Evolutionary conservation across 1,140 invertebrate species (phyloP).

Genomic region (Meloidogyne floridensis): DNA sequence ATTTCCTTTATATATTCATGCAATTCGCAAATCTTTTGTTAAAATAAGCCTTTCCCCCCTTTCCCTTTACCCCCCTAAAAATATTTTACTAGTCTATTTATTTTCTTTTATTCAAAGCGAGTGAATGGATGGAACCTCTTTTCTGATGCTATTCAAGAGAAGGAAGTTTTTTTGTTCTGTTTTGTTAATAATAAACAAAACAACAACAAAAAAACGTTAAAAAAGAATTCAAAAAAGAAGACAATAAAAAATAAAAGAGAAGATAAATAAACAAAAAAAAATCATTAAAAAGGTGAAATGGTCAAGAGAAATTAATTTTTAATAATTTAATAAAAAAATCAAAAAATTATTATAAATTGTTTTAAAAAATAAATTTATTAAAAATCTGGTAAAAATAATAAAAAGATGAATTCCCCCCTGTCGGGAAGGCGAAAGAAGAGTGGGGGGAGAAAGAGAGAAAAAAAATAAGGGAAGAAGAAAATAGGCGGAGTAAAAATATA

Average conservation of each 20-base stretch:
- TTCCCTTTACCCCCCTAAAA: background rate
- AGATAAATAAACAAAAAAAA: background rate
- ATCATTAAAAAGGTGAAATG: background rate
- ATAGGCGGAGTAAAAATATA: background rate
- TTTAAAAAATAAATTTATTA: background rate
- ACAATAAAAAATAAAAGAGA: background rate
- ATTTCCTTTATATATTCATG: background rate
- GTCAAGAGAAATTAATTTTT: background rate
- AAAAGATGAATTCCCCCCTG: background rate
- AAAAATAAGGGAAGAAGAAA: background rate
- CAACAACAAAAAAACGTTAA: constrained; percentile 1
- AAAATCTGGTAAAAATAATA: background rate
- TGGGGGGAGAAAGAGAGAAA: background rate
- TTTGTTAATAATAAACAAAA: background rate
- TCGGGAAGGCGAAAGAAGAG: background rate
- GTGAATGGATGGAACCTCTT: background rate
- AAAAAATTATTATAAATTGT: background rate
- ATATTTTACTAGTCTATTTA: background rate
- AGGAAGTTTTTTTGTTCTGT: constrained; percentile 1
- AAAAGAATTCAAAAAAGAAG: background rate
- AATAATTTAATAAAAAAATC: background rate
- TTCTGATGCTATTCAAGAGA: background rate
- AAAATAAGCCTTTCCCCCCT: background rate
- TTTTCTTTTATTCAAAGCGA: constrained; percentile 2
- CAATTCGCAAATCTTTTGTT: constrained; percentile 2